These are phyloP conservation scores for Metalampra italica DNA, from an alignment of 2,888 invertebrate species.

Conservation along the genomic window DNA sequence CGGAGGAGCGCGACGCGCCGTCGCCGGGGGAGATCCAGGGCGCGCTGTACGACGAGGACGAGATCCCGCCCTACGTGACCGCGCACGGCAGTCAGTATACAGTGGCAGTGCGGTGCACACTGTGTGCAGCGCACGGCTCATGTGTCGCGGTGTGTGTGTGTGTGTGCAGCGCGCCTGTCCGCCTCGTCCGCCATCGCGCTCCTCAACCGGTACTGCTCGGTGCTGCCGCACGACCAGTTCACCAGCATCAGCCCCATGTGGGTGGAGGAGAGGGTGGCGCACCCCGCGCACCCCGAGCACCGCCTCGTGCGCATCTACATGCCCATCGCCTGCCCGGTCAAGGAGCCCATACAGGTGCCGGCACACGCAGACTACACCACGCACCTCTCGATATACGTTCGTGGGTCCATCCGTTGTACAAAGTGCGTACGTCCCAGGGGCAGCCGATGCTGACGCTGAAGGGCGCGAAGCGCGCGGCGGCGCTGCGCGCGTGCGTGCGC, in stretches of 20 bases:
- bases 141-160: no score
- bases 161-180: constrained; percentile 60
- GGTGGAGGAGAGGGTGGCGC: constrained; percentile 37
- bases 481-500: constrained; percentile 84
- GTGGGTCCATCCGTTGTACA: no score
- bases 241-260: constrained; percentile 73
- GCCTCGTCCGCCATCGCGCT: constrained; percentile 81
- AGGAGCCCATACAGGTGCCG: constrained; percentile 82
- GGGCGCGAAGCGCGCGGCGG: constrained; percentile 89
- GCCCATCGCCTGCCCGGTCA: constrained; percentile 88
- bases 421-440: no score
- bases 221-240: constrained; percentile 88
- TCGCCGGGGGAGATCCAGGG: constrained; percentile 66
- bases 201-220: constrained; percentile 88
- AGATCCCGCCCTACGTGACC: constrained; percentile 72
- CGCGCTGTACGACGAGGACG: constrained; percentile 72
- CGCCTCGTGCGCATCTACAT: constrained; percentile 79
- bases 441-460: constrained; percentile 72
- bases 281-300: rapidly evolving
- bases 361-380: neutral
- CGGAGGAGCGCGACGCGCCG: constrained; percentile 74
- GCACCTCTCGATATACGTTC: no score
- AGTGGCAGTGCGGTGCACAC: neutral
- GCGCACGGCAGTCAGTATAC: constrained; percentile 45
- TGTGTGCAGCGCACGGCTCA: no score